Percentiles rank a stretch among this genome's conserved stretches.
These are phyloP conservation scores for Nebria ingens DNA, from an alignment of 1,140 invertebrate genomes.

Conservation along the genomic window DNA sequence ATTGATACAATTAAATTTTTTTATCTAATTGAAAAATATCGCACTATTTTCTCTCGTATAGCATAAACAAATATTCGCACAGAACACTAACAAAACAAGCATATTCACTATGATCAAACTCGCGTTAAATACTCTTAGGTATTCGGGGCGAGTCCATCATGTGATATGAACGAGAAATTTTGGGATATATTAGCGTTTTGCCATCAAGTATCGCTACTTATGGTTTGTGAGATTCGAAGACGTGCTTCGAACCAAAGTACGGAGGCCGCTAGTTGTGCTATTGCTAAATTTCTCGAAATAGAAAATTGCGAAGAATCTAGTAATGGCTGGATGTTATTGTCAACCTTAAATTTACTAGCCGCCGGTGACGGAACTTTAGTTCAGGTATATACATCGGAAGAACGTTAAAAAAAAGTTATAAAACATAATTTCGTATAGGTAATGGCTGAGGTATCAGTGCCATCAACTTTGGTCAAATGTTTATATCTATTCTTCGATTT, in stretches of 20 bases:
- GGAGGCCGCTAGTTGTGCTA: slow-evolving; percentile 88
- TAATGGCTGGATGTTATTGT: slow-evolving; percentile 93
- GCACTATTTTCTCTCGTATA: too few species aligned
- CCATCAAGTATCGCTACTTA: slow-evolving; percentile 86
- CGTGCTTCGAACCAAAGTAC: slow-evolving; percentile 93
- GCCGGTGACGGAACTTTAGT: slow-evolving; percentile 70
- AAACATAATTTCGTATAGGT: slow-evolving; percentile 48
- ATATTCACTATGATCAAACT: too few species aligned
- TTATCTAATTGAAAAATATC: too few species aligned
- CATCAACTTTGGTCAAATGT: slow-evolving; percentile 97
- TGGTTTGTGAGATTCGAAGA: slow-evolving; percentile 89
- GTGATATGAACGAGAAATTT: slow-evolving; percentile 93
- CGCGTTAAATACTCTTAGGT: too few species aligned
- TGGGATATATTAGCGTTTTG: slow-evolving; percentile 87
- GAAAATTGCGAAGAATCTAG: slow-evolving; percentile 85
- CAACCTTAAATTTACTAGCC: slow-evolving; percentile 80
- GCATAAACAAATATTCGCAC: too few species aligned
- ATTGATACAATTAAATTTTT: too few species aligned
- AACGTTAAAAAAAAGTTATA: slow-evolving; percentile 1
- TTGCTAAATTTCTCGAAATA: slow-evolving; percentile 92
- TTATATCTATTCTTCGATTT: slow-evolving; percentile 98
- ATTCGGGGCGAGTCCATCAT: slow-evolving; percentile 78
- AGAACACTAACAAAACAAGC: too few species aligned
- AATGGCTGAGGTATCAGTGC: slow-evolving; percentile 90
- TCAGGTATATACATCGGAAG: slow-evolving; percentile 36